Conservation (phyloP, 1,140 invertebrate species). For the Brachionus paranguensis region DNA sequence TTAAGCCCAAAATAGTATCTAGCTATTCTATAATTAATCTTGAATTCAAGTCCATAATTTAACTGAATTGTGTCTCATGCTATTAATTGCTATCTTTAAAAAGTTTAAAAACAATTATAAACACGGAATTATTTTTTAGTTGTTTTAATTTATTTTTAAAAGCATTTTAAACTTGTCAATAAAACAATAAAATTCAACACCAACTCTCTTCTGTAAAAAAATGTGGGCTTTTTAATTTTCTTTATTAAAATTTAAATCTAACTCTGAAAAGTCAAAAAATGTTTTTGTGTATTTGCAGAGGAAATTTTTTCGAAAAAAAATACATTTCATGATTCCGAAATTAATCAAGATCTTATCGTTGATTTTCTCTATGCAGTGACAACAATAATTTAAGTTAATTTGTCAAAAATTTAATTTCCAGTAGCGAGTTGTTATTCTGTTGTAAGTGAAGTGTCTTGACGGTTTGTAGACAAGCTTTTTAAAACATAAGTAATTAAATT, state of each 20-base stretch:
- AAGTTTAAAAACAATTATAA: not conserved
- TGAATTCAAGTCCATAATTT: not conserved
- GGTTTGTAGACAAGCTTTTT: not conserved
- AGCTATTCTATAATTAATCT: slow-evolving; percentile 1
- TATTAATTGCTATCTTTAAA: slow-evolving; percentile 14
- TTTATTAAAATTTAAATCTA: not conserved
- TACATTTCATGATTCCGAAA: slow-evolving; percentile 21
- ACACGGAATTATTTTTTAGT: slow-evolving; percentile 13
- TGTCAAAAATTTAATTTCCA: not conserved
- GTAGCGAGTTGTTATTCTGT: slow-evolving; percentile 1
- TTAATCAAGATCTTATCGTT: slow-evolving; percentile 25
- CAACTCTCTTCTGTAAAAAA: not conserved
- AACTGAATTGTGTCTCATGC: not conserved
- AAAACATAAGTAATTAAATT: slow-evolving; percentile 19
- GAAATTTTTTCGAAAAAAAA: not conserved
- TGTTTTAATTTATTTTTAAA: not conserved
- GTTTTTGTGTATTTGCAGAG: not conserved
- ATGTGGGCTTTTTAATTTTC: not conserved
- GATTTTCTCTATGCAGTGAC: not conserved
- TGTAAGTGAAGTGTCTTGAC: not conserved
- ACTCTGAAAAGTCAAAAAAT: not conserved
- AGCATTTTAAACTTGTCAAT: not conserved
- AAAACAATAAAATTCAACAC: not conserved
- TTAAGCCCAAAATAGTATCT: not conserved
- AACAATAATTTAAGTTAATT: slow-evolving; percentile 28